Evolutionary conservation across 2,888 invertebrate genomes (phyloP).

Genomic region (Pocota personata): DNA sequence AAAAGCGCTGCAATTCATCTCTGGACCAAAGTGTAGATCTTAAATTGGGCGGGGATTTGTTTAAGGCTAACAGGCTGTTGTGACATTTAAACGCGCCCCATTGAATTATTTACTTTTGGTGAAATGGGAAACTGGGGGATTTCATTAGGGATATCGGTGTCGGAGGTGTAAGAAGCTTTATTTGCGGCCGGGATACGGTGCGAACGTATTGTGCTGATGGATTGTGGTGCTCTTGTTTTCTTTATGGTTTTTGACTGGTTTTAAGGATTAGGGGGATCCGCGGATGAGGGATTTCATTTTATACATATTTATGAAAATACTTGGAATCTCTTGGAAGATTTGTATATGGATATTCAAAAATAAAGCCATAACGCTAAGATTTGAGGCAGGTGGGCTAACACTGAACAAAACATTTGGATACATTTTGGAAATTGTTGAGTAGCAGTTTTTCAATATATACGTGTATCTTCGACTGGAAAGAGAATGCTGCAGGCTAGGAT

Average conservation of each 20-base stretch:
- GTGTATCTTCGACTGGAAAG: too few relatives aligned
- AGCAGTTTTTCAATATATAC: too few relatives aligned
- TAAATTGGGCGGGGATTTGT: conserved; percentile 64
- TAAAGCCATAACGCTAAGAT: too few relatives aligned
- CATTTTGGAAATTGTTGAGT: too few relatives aligned
- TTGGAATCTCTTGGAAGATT: too few relatives aligned
- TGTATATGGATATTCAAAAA: too few relatives aligned
- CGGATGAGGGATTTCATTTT: not conserved
- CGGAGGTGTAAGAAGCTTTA: conserved; percentile 2
- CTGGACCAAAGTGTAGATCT: conserved; percentile 51
- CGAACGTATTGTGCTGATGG: not conserved
- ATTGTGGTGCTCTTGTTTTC: not conserved
- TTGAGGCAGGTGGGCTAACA: too few relatives aligned
- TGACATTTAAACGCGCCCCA: conserved; percentile 48
- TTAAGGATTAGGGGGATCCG: not conserved
- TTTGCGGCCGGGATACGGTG: not conserved
- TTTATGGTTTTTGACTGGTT: not conserved
- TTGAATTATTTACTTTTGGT: conserved; percentile 55
- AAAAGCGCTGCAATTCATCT: conserved; percentile 47
- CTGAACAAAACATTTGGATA: too few relatives aligned
- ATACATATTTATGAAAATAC: not conserved
- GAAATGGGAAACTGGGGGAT: not conserved
- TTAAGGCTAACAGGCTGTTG: conserved; percentile 48
- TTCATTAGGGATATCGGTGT: not conserved
- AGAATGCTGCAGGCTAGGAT: too few relatives aligned